Evolutionary conservation across 2,113 vertebrate genomes (phyloP).

Genomic region (Halcyon senegalensis): DNA sequence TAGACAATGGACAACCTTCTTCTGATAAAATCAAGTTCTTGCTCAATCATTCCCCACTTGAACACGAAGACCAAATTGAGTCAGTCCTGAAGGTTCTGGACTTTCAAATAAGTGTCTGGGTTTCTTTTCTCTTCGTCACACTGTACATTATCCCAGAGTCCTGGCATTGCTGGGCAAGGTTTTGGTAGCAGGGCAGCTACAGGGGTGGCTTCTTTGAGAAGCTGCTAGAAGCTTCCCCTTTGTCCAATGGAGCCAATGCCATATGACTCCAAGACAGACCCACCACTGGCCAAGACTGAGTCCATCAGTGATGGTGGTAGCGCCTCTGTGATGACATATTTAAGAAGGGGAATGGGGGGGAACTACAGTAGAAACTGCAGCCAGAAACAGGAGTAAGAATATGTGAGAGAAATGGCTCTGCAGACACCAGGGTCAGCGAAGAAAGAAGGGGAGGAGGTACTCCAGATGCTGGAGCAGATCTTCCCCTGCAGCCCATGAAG

Average conservation of each 20-base stretch:
- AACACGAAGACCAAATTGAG: not conserved
- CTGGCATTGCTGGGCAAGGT: not conserved
- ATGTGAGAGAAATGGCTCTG: not conserved
- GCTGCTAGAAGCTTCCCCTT: not conserved
- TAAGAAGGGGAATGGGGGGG: too few species aligned
- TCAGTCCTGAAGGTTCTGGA: slow-evolving; percentile 33
- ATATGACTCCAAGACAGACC: not conserved
- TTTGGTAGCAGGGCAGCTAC: not conserved
- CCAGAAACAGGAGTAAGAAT: not conserved
- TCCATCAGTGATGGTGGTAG: not conserved
- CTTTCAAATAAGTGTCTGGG: not conserved
- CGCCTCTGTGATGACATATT: not conserved
- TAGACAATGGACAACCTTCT: slow-evolving; percentile 52
- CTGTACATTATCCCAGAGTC: not conserved
- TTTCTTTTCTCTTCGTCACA: not conserved
- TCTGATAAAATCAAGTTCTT: slow-evolving; percentile 67
- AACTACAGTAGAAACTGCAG: not conserved
- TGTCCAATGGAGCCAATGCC: not conserved
- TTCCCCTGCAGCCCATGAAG: not conserved
- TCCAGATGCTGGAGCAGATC: not conserved
- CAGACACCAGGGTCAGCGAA: not conserved
- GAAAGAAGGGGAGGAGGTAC: not conserved
- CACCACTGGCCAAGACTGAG: not conserved
- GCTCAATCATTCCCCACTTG: slow-evolving; percentile 47
- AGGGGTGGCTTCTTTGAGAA: not conserved